Evolutionary conservation across 2,797 vertebrate species (phyloP).

Genomic region (Sebastolobus altivelis): DNA sequence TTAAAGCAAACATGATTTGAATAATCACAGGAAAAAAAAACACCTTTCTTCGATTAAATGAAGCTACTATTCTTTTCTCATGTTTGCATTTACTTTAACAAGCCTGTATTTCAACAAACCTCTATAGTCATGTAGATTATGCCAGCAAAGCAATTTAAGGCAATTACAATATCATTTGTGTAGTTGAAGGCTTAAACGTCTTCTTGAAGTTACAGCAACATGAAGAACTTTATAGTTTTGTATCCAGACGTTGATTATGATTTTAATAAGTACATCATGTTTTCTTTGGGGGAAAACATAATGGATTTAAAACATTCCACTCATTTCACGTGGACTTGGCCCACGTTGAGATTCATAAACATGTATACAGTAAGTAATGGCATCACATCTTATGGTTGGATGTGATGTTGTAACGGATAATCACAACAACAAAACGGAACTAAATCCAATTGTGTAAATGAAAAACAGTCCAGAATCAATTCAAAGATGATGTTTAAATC

Average conservation of each 20-base stretch:
- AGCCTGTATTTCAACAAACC: slow-evolving; percentile 9
- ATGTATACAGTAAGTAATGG: slow-evolving; percentile 8
- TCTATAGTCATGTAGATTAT: slow-evolving; percentile 3
- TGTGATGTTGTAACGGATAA: slow-evolving; percentile 23
- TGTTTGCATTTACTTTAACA: slow-evolving; percentile 25
- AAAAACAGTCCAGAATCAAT: slow-evolving; percentile 34
- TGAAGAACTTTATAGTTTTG: slow-evolving; percentile 28
- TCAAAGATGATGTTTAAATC: slow-evolving; percentile 12
- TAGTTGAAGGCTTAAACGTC: slow-evolving; percentile 23
- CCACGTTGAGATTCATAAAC: slow-evolving; percentile 19
- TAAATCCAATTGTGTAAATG: slow-evolving; percentile 26
- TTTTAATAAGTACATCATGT: slow-evolving; percentile 30
- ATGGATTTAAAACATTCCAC: slow-evolving; percentile 28
- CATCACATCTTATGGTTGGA: slow-evolving; percentile 30
- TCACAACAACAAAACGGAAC: slow-evolving; percentile 6
- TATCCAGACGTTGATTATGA: slow-evolving; percentile 36
- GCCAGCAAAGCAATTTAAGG: slow-evolving; percentile 35
- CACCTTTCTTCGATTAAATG: not conserved
- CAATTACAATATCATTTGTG: slow-evolving; percentile 33
- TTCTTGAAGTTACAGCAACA: slow-evolving; percentile 30
- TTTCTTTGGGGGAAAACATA: slow-evolving; percentile 33
- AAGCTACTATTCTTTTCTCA: not conserved
- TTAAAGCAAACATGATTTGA: slow-evolving; percentile 1
- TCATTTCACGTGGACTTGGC: slow-evolving; percentile 33
- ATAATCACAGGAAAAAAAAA: not conserved